These are phyloP conservation scores for Drosophila kambysellisi DNA, from an alignment of 2,888 invertebrate species.

Conservation along the genomic window DNA sequence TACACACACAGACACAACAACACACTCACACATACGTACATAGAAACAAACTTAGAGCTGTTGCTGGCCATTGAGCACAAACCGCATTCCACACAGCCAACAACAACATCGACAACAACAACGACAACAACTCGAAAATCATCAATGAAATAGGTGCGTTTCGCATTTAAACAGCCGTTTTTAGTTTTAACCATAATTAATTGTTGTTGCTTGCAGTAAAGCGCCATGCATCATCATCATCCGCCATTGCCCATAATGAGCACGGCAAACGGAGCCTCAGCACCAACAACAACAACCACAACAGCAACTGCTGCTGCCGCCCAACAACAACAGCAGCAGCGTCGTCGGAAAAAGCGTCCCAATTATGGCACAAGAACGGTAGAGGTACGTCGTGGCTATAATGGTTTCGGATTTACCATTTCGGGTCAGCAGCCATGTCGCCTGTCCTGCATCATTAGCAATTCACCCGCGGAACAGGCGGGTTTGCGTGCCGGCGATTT, in stretches of 20 bases:
- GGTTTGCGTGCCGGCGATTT: slow-evolving; percentile 97
- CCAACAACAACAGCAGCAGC: slow-evolving; percentile 79
- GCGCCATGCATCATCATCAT: slow-evolving; percentile 81
- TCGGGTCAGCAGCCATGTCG: slow-evolving; percentile 98
- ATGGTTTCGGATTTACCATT: slow-evolving; percentile 99
- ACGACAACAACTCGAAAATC: slow-evolving; percentile 21
- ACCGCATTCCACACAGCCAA: slow-evolving; percentile 60
- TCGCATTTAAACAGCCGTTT: slow-evolving; percentile 20
- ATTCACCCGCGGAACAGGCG: slow-evolving; percentile 95
- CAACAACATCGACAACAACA: slow-evolving; percentile 9
- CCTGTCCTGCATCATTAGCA: slow-evolving; percentile 95
- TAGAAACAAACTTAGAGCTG: slow-evolving; percentile 39
- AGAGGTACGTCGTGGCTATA: slow-evolving; percentile 93
- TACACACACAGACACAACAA: slow-evolving; percentile 41
- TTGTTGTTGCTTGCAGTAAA: slow-evolving; percentile 30
- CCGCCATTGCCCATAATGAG: slow-evolving; percentile 72
- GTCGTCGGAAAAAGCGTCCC: slow-evolving; percentile 88
- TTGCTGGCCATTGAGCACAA: slow-evolving; percentile 62
- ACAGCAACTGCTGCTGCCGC: slow-evolving; percentile 30
- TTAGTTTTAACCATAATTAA: slow-evolving; percentile 24
- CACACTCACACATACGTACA: background rate
- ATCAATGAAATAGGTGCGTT: slow-evolving; percentile 76
- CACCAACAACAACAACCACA: slow-evolving; percentile 25
- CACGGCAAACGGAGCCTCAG: slow-evolving; percentile 25
- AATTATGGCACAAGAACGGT: slow-evolving; percentile 88